Conservation (phyloP, 2,113 vertebrate genomes). For the Urocynchramus pylzowi region DNA sequence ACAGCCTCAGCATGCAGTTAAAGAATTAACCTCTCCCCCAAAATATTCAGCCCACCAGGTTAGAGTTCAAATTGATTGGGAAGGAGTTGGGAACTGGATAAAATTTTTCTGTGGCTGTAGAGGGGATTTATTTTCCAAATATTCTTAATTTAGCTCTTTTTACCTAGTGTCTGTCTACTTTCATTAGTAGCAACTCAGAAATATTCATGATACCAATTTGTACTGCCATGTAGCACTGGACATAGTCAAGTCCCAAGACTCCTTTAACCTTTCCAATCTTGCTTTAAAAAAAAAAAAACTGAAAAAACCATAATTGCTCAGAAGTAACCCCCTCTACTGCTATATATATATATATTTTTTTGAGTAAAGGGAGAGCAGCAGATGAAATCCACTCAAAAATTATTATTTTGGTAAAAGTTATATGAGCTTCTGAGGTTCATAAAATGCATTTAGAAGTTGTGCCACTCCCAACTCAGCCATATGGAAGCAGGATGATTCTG, state of each 20-base stretch:
- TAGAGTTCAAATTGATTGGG: neutral
- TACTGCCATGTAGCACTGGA: neutral
- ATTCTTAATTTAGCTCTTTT: neutral
- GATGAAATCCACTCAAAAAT: neutral
- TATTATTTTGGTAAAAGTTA: neutral
- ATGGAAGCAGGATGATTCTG: neutral
- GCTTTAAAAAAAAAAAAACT: neutral
- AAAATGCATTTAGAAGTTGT: neutral
- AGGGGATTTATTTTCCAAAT: neutral
- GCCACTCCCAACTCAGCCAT: neutral
- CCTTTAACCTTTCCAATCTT: neutral
- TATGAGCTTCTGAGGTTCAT: neutral
- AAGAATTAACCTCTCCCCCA: neutral
- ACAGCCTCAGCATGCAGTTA: neutral
- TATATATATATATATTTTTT: neutral
- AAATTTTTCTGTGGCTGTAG: neutral
- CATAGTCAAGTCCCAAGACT: neutral
- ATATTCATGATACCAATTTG: neutral
- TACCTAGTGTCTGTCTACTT: neutral
- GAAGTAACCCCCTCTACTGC: fast-evolving
- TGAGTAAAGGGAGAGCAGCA: neutral
- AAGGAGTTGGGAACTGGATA: neutral
- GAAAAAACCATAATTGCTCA: neutral
- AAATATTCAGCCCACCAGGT: neutral
- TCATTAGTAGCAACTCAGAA: neutral